Evolutionary conservation across 64 coral and sea anemone species (phyloP).

Genomic region (Trachythela sp.): DNA sequence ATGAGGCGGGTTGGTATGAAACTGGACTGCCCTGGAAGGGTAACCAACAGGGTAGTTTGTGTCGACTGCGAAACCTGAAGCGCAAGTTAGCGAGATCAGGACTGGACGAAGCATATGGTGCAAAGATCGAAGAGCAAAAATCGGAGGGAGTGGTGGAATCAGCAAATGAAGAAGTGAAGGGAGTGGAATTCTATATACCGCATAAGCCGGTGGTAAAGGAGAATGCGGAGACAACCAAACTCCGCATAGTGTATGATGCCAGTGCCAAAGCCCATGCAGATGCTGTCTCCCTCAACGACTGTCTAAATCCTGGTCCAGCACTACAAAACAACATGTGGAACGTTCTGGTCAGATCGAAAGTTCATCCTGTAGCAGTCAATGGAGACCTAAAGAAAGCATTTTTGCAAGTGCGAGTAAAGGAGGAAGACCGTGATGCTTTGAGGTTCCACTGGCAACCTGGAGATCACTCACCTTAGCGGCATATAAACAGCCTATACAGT

Average conservation of each 20-base stretch:
- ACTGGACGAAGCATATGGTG: too few relatives aligned
- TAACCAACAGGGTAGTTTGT: too few relatives aligned
- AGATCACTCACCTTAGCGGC: too few relatives aligned
- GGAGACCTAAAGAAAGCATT: not conserved
- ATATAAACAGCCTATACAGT: too few relatives aligned
- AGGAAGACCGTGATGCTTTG: not conserved
- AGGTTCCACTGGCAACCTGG: not conserved
- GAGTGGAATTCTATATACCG: not conserved
- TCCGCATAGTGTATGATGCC: not conserved
- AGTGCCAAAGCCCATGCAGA: not conserved
- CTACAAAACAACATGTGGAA: not conserved
- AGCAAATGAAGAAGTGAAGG: not conserved
- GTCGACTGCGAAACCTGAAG: too few relatives aligned
- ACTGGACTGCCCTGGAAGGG: too few relatives aligned
- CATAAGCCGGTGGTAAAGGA: not conserved
- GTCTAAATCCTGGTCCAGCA: not conserved
- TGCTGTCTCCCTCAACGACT: not conserved
- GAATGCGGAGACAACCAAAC: not conserved
- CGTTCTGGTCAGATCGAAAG: not conserved
- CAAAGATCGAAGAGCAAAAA: too few relatives aligned
- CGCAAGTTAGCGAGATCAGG: too few relatives aligned
- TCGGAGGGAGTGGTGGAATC: not conserved
- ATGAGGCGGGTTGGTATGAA: too few relatives aligned
- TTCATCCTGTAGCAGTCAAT: not conserved
- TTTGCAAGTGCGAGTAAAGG: not conserved